phyloP scores from a whole-genome alignment of 2,113 vertebrate species.

The Arvicanthis niloticus region DNA sequence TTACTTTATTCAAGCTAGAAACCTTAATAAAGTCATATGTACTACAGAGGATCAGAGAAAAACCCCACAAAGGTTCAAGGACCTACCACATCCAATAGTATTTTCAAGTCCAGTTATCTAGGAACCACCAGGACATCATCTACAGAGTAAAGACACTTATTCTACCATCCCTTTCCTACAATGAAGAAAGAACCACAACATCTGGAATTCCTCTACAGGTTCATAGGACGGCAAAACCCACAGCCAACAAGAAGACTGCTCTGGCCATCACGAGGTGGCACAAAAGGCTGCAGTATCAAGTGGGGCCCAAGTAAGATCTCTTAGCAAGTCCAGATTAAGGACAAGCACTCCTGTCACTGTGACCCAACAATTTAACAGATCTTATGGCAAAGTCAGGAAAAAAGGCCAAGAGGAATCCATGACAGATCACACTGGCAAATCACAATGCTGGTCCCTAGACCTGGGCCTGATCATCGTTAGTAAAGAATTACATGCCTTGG shows the following conservation, averaged over 20 bases:
- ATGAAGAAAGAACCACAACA: background rate
- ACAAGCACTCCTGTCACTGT: background rate
- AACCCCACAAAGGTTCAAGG: background rate
- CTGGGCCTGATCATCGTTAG: background rate
- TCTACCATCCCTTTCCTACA: background rate
- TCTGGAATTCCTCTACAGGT: background rate
- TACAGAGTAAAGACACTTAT: background rate
- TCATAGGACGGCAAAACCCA: background rate
- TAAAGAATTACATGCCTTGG: background rate
- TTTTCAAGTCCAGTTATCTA: background rate
- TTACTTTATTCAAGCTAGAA: background rate
- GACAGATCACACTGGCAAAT: background rate
- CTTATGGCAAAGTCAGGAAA: background rate
- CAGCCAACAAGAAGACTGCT: background rate
- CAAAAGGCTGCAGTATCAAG: background rate
- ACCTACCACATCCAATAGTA: background rate
- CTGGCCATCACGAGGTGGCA: background rate
- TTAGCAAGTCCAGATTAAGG: background rate
- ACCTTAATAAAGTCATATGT: background rate
- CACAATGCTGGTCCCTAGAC: background rate
- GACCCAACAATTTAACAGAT: background rate
- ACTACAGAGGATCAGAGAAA: background rate
- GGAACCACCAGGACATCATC: background rate
- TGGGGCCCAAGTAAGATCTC: background rate
- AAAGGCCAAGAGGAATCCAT: background rate